phyloP scores from a whole-genome alignment of 2,888 invertebrate species.

The Mythimna pallens region DNA sequence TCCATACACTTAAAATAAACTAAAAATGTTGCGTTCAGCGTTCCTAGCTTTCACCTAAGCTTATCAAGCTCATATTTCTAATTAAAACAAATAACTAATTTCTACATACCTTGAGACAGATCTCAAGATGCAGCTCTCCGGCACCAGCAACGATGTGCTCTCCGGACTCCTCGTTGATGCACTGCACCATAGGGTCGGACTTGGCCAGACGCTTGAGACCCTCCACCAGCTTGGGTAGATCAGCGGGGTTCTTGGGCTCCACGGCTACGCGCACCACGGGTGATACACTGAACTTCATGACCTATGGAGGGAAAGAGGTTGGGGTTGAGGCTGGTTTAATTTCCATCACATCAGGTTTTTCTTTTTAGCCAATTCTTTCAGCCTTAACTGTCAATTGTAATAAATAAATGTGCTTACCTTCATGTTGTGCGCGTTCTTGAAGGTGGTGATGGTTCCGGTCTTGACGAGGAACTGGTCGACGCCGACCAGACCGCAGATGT shows the following conservation, averaged over 20 bases:
- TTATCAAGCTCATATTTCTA: too few relatives aligned
- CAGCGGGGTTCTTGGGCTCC: slow-evolving; percentile 99
- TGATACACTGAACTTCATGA: slow-evolving; percentile 99
- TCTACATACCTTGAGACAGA: slow-evolving; percentile 95
- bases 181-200: slow-evolving; percentile 99
- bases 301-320: slow-evolving; percentile 84
- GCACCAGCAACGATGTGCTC: slow-evolving; percentile 99
- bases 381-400: not conserved
- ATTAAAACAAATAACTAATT: not conserved
- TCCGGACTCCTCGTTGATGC: slow-evolving; percentile 99
- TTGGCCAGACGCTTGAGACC: slow-evolving; percentile 99
- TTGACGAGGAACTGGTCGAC: slow-evolving; percentile 99
- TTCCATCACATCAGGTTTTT: too few relatives aligned
- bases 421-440: slow-evolving; percentile 99
- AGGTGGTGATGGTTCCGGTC: slow-evolving; percentile 99
- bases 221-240: slow-evolving; percentile 99
- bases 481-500: slow-evolving; percentile 99
- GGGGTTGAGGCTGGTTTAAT: too few relatives aligned
- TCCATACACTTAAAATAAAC: too few relatives aligned
- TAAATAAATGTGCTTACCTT: slow-evolving; percentile 85
- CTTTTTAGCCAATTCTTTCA: not conserved
- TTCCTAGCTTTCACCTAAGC: too few relatives aligned
- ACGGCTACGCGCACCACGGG: slow-evolving; percentile 99
- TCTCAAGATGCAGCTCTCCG: slow-evolving; percentile 99
- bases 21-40: too few relatives aligned